These are phyloP conservation scores for Bryconaethiops microstoma DNA, from an alignment of 2,797 vertebrate genomes.

Conservation along the genomic window DNA sequence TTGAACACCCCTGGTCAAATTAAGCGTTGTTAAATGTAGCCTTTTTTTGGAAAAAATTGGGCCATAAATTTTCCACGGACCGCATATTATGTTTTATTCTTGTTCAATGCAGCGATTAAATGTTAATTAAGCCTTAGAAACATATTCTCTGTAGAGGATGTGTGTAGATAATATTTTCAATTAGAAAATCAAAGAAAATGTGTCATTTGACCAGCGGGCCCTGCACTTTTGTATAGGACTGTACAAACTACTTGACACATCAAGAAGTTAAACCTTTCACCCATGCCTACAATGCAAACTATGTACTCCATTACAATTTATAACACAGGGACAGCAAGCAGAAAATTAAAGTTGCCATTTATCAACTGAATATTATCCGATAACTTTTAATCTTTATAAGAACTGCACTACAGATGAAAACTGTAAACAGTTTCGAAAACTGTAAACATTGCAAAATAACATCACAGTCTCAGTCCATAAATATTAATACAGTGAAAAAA, in stretches of 20 bases:
- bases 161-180: no score
- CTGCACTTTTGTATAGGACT: no score
- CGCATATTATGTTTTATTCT: no score
- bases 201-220: no score
- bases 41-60: no score
- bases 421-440: slow-evolving; percentile 50
- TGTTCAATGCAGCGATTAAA: no score
- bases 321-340: background rate
- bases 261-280: background rate
- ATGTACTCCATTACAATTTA: background rate
- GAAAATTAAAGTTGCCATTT: background rate
- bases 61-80: no score
- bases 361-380: background rate
- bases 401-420: background rate
- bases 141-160: no score
- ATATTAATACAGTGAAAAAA: slow-evolving; percentile 39
- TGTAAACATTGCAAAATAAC: slow-evolving; percentile 55
- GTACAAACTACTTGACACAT: background rate
- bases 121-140: no score
- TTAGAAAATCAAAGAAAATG: no score
- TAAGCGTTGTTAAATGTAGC: no score
- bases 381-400: background rate
- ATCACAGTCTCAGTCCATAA: slow-evolving; percentile 36
- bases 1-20: no score
- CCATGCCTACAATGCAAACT: background rate